These are phyloP conservation scores for Leptopilina syphax DNA, from an alignment of 2,888 invertebrate genomes.

Conservation along the genomic window DNA sequence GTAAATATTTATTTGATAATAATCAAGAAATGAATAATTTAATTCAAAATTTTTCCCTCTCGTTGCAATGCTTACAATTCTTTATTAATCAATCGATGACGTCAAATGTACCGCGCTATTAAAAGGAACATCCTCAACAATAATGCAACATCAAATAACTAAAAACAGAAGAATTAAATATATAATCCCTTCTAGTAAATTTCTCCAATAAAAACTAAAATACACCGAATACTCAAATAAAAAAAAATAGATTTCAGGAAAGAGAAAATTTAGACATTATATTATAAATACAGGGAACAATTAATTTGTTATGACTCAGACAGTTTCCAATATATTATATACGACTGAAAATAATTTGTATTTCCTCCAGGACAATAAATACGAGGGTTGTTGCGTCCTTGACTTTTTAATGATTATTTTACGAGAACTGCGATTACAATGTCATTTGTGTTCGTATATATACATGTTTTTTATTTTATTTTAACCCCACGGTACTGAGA, in stretches of 20 bases:
- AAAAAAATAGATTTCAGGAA: background rate
- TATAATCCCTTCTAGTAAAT: too few species aligned
- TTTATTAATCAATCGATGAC: too few species aligned
- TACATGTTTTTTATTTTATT: background rate
- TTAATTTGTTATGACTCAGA: background rate
- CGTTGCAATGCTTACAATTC: too few species aligned
- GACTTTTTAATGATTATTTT: conserved; percentile 33
- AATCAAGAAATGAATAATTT: too few species aligned
- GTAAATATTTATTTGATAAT: too few species aligned
- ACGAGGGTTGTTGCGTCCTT: conserved; percentile 9
- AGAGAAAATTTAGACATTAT: background rate
- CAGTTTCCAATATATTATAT: background rate
- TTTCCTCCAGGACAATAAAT: conserved; percentile 13
- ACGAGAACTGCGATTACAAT: conserved; percentile 22
- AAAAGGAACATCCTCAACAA: too few species aligned
- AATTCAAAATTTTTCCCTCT: too few species aligned
- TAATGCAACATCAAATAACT: too few species aligned
- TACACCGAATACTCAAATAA: background rate
- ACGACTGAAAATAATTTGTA: background rate
- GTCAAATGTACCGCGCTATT: too few species aligned
- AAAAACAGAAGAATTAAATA: too few species aligned
- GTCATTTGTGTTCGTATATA: background rate
- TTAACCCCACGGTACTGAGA: conserved; percentile 13
- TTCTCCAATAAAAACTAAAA: background rate
- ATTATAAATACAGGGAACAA: background rate